Conservation (phyloP, 2,797 vertebrate genomes). For the Myripristis murdjan region DNA sequence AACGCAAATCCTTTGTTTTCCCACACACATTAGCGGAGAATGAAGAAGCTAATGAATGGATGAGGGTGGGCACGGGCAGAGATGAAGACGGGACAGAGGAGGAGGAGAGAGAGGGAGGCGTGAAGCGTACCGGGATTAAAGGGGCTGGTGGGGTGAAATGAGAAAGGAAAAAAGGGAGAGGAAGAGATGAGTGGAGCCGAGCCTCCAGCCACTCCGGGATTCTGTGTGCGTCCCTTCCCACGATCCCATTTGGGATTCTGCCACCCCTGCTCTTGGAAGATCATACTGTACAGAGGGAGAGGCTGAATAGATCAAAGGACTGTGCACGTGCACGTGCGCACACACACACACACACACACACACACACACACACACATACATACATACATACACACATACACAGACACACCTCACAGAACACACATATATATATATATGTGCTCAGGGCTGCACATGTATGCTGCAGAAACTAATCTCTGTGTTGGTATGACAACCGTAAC, state of each 20-base stretch:
- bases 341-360: too few relatives aligned
- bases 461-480: conserved; percentile 50
- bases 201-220: conserved; percentile 62
- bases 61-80: conserved; percentile 46
- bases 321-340: too few relatives aligned
- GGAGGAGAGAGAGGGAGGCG: conserved; percentile 33
- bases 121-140: conserved; percentile 58
- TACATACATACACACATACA: conserved; percentile 17
- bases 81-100: conserved; percentile 42
- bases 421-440: too few relatives aligned
- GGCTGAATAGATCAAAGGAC: conserved; percentile 20
- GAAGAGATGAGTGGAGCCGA: conserved; percentile 35
- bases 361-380: neutral
- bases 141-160: conserved; percentile 25
- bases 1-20: conserved; percentile 44
- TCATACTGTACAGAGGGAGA: conserved; percentile 56
- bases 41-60: conserved; percentile 43
- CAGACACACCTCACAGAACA: conserved; percentile 28
- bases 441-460: conserved; percentile 34
- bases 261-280: conserved; percentile 62
- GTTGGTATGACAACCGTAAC: conserved; percentile 75
- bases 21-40: conserved; percentile 31
- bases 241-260: conserved; percentile 74
- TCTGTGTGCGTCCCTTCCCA: conserved; percentile 51
- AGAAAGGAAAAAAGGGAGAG: conserved; percentile 30